Percentiles rank a stretch among this genome's conserved stretches.
phyloP scores from a whole-genome alignment of 92 coral and sea anemone species.

The Bergia puertoricense region DNA sequence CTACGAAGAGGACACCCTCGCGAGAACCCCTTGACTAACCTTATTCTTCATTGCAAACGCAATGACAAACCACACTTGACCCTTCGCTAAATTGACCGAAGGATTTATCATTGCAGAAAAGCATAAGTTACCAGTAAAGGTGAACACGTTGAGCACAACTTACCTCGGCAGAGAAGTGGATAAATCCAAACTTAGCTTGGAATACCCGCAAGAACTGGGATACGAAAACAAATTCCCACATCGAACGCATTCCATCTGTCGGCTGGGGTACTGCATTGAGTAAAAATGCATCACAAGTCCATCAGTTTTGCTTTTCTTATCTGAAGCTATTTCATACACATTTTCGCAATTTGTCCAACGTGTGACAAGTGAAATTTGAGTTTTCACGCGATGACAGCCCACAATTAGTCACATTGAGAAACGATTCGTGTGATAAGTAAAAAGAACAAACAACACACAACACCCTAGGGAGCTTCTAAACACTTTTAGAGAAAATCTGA shows the following conservation, averaged over 20 bases:
- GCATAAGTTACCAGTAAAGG: slow-evolving; percentile 3
- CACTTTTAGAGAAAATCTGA: slow-evolving; percentile 27
- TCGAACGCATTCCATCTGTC: slow-evolving; percentile 89
- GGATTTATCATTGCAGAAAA: not conserved
- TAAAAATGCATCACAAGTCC: slow-evolving; percentile 50
- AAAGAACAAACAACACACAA: slow-evolving; percentile 55
- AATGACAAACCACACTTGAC: slow-evolving; percentile 7
- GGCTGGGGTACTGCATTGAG: slow-evolving; percentile 71
- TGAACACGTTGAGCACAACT: slow-evolving; percentile 25
- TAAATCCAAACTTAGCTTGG: slow-evolving; percentile 90
- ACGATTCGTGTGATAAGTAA: slow-evolving; percentile 79
- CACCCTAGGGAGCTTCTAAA: slow-evolving; percentile 47
- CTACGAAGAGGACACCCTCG: not conserved
- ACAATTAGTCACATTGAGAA: slow-evolving; percentile 91
- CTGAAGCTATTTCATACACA: slow-evolving; percentile 43
- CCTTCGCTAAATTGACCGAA: not conserved
- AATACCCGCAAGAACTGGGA: slow-evolving; percentile 96
- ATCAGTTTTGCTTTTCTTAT: slow-evolving; percentile 17
- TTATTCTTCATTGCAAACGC: slow-evolving; percentile 1
- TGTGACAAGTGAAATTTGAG: slow-evolving; percentile 96
- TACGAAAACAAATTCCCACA: slow-evolving; percentile 97
- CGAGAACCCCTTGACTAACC: not conserved
- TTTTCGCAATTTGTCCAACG: slow-evolving; percentile 68
- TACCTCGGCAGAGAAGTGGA: slow-evolving; percentile 82
- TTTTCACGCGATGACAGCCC: slow-evolving; percentile 97